Conservation (phyloP, 2,797 vertebrate species). For the Pipistrellus pygmaeus region DNA sequence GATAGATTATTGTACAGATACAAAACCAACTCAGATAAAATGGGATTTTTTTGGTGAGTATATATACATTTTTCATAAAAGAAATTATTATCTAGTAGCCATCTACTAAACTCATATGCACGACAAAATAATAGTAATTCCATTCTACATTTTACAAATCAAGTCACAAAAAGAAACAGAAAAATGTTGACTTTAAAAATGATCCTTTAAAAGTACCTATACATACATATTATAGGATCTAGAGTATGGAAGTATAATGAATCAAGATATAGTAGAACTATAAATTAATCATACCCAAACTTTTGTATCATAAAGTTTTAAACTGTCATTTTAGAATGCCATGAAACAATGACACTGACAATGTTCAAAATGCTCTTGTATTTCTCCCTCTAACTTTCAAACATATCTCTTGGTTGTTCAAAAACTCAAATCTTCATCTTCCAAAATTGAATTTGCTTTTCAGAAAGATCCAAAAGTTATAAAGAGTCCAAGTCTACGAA, state of each 20-base stretch:
- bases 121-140: slow-evolving; percentile 49
- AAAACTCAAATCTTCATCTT: slow-evolving; percentile 56
- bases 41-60: slow-evolving; percentile 12
- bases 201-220: slow-evolving; percentile 2
- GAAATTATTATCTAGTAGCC: slow-evolving; percentile 20
- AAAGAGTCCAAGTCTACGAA: slow-evolving; percentile 5
- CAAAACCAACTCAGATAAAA: slow-evolving; percentile 55
- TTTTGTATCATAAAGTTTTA: slow-evolving; percentile 59
- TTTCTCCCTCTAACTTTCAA: not conserved
- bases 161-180: not conserved
- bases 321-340: slow-evolving; percentile 50
- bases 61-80: not conserved
- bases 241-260: not conserved
- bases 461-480: slow-evolving; percentile 41
- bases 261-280: slow-evolving; percentile 39
- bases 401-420: slow-evolving; percentile 32
- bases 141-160: slow-evolving; percentile 57
- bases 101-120: slow-evolving; percentile 57
- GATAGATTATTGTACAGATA: not conserved
- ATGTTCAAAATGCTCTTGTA: slow-evolving; percentile 42
- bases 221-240: slow-evolving; percentile 24
- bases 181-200: slow-evolving; percentile 38
- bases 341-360: slow-evolving; percentile 19
- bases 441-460: slow-evolving; percentile 66
- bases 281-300: slow-evolving; percentile 27